Evolutionary conservation across 2,113 vertebrate species (phyloP).

Genomic region (Aix galericulata): DNA sequence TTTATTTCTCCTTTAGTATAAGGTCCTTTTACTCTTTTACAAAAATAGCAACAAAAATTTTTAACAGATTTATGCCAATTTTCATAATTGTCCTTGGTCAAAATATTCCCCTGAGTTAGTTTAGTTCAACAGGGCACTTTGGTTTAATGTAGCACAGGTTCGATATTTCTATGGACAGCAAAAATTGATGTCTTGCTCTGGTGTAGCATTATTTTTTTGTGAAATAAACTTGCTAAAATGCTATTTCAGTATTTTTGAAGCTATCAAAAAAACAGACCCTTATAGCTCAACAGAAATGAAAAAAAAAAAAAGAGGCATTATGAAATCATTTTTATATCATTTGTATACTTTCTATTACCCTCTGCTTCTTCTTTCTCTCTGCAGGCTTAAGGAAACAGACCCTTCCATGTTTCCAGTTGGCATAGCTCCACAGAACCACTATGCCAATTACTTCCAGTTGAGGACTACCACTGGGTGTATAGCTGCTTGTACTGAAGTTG

Average conservation of each 20-base stretch:
- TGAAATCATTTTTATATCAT: neutral
- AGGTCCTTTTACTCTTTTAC: neutral
- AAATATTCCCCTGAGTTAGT: neutral
- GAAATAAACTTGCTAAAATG: neutral
- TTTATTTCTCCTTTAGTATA: neutral
- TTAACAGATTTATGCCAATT: neutral
- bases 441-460: slow-evolving; percentile 37
- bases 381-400: neutral
- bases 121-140: neutral
- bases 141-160: neutral
- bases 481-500: slow-evolving; percentile 29
- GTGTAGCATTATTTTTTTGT: neutral
- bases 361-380: neutral
- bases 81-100: neutral
- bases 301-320: neutral
- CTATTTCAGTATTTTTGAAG: neutral
- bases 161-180: neutral
- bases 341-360: neutral
- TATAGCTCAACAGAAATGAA: neutral
- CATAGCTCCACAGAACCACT: slow-evolving; percentile 29
- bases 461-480: slow-evolving; percentile 19
- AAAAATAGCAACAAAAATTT: neutral
- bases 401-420: slow-evolving; percentile 15
- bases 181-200: neutral
- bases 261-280: neutral